Base-by-base conservation (phyloP, 2,113 vertebrate species). In the Phrynosoma blainvillii region DNA sequence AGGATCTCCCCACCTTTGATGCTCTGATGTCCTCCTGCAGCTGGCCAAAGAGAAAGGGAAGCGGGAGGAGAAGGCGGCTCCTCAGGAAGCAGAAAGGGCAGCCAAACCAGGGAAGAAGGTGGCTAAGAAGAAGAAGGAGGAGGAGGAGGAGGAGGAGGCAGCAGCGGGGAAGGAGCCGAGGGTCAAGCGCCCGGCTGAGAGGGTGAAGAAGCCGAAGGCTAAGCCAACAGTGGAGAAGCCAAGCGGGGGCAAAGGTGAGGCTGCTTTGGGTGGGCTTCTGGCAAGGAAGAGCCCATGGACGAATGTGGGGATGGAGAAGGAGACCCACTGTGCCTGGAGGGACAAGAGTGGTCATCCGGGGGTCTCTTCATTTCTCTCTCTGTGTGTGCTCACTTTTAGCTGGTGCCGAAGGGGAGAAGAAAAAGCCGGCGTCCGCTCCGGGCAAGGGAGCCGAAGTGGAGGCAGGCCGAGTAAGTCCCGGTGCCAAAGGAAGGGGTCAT, bases 391-490 rank as follows among this genome's bases (percentile, higher is more conserved):
- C 47, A 21, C 2, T 36, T 88, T 30, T 65, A 74, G 56, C 76
- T 87, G 89, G 77, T 2, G 79, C 40, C 0, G 1, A 7, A 0
- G 66, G 40, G 54, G 21, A 90, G 90, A 90, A 89, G 89, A 91
- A 89, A 68, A 62, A 13, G 0, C 25, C 76, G 25, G 73, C 54
- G 1, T 18, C 36, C n/a, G 12, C n/a, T 2, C 62, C 20, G 10
- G 27, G 16, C 5, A 81, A 30, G 89, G 93, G 84, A 79, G 32
- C 2, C 0, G 90, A 86, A 73, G 12, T 0, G 0, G 87, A 80
- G 0, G 6, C 65, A 0, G 0, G 0, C 2, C 76, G 68, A 0
- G 96, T 97, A 88, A 94, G 96, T 85, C 0, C 1, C 59, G 59
- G 59, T 13, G 13, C 12, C 59, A 62, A 62, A 62, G 59, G 59